These are phyloP conservation scores for Lottia scabra DNA, from an alignment of 2,888 invertebrate species.

Conservation along the genomic window DNA sequence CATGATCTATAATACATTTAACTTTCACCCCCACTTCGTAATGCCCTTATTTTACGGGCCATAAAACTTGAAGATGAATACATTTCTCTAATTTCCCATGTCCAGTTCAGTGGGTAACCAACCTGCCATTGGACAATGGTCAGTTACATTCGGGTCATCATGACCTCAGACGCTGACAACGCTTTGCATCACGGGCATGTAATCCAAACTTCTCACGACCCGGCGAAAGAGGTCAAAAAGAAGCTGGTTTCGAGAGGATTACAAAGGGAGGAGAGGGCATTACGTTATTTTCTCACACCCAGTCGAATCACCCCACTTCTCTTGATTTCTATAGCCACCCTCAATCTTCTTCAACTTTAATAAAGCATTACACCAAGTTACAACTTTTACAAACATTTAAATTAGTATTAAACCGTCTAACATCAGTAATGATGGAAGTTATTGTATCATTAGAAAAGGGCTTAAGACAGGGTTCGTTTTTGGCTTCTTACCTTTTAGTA, in stretches of 20 bases:
- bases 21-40: neutral
- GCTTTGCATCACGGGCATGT: constrained; percentile 2
- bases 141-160: neutral
- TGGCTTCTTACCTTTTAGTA: no score
- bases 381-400: neutral
- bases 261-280: neutral
- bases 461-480: no score
- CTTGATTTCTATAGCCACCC: no score
- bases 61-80: neutral
- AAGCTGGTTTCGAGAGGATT: neutral
- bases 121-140: neutral
- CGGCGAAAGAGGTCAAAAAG: neutral
- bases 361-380: no score
- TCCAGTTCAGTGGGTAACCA: neutral
- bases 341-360: no score
- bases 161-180: neutral
- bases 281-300: constrained; percentile 3
- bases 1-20: neutral
- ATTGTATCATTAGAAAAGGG: no score
- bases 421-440: no score
- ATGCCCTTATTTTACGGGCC: neutral
- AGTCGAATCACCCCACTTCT: neutral
- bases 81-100: neutral
- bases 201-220: constrained; percentile 4
- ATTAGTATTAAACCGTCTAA: neutral